Evolutionary conservation across 1,140 invertebrate species (phyloP).

Genomic region (Portunus trituberculatus): DNA sequence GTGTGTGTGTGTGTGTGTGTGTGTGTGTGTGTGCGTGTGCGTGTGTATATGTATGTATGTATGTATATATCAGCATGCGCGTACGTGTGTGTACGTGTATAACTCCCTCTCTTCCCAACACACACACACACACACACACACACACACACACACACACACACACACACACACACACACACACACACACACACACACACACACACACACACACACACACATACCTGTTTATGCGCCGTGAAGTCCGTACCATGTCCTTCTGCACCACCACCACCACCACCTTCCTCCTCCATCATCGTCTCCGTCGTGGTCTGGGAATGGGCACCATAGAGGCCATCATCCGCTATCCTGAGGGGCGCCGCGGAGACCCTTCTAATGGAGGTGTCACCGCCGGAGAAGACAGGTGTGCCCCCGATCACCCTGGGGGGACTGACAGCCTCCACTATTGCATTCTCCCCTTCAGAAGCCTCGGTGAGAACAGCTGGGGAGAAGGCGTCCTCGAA

Average conservation of each 20-base stretch:
- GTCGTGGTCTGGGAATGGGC: neutral
- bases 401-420: neutral
- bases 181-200: neutral
- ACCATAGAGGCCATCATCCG: neutral
- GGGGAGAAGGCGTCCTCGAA: slow-evolving; percentile 72
- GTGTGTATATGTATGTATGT: neutral
- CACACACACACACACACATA: neutral
- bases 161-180: slow-evolving; percentile 31
- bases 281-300: neutral
- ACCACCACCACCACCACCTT: no score
- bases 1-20: slow-evolving; percentile 24
- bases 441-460: slow-evolving; percentile 61
- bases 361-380: slow-evolving; percentile 31
- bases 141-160: neutral
- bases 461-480: slow-evolving; percentile 49
- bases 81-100: neutral
- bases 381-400: neutral
- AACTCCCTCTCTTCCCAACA: neutral
- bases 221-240: slow-evolving; percentile 60
- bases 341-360: slow-evolving; percentile 46
- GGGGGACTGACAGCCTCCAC: neutral
- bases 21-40: no score
- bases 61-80: slow-evolving; percentile 10
- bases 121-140: neutral
- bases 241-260: neutral